Evolutionary conservation across 2,888 invertebrate genomes (phyloP), one percentile per base, ranked within the genome.

Genomic region (Muscina levida): DNA sequence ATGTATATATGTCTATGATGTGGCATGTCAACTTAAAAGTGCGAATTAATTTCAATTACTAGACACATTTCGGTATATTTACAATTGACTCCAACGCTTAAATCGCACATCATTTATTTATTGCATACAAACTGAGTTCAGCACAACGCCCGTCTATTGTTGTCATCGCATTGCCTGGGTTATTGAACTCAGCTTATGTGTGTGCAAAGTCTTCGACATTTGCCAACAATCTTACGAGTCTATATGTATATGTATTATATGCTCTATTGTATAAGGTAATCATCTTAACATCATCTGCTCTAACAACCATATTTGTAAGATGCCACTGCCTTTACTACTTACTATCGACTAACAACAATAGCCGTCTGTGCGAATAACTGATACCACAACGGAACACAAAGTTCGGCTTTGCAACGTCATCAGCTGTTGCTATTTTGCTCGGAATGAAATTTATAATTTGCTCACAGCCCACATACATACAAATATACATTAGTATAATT

Each of bases 401-500:
- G 1, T 39, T 59, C 48, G 24, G 5, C 59, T 56, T 26, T 56
- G 68, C 39, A 51, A n/a, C 70, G 73, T 77, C 15, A 26, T 37
- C 37, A 11, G 24, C 26, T 71, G 66, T 66, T 31, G 31, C 31
- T 73, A 72, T 73, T 31, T 73, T 71, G 71, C 24, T 77, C 73
- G 73, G 26, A 70, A n/a, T n/a, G n/a, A n/a, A 76, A 39, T 39
- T 11, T 17, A 22, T 22, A 70, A 80, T 44, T 53, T 39, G 59
- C 22, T 39, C 57, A 59, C 37, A 80, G 24, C 80, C 80, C 77
- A 80, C 80, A 80, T 62, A 77, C 26, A n/a, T n/a, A n/a, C n/a
- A n/a, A n/a, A 44, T 15, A 39, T 10, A 8, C 22, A 51, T 59
- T 19, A 1, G 22, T 51, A 3, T 31, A 8, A 8, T 31, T 31